These are phyloP conservation scores for Lutjanus argentimaculatus DNA, from an alignment of 2,797 vertebrate genomes.

Conservation along the genomic window DNA sequence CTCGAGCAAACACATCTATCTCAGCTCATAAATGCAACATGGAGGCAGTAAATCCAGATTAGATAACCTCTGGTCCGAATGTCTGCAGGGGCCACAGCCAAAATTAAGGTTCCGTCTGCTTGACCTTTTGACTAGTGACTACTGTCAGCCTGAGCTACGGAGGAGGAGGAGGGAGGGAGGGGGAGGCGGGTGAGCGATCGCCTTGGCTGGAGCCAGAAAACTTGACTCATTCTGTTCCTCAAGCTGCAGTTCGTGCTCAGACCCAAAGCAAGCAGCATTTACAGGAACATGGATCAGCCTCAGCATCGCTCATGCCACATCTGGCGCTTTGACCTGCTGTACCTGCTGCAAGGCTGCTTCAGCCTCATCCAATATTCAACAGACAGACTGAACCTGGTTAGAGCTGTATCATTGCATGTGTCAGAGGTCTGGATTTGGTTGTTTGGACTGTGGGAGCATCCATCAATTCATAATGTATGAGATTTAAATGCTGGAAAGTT, in stretches of 20 bases:
- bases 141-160: conserved; percentile 35
- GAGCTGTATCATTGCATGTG: conserved; percentile 18
- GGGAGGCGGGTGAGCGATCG: not conserved
- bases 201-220: conserved; percentile 32
- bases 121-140: conserved; percentile 66
- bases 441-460: not conserved
- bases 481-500: not conserved
- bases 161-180: not conserved
- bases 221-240: conserved; percentile 38
- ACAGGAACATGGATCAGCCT: conserved; percentile 58
- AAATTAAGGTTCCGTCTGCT: conserved; percentile 58
- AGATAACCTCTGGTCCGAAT: conserved; percentile 54
- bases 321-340: conserved; percentile 58
- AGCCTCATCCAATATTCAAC: conserved; percentile 66
- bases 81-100: conserved; percentile 47
- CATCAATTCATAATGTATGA: conserved; percentile 22
- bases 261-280: conserved; percentile 49
- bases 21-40: conserved; percentile 72
- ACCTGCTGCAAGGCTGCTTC: conserved; percentile 47
- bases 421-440: conserved; percentile 35
- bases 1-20: conserved; percentile 61
- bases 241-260: conserved; percentile 52
- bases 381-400: conserved; percentile 33
- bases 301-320: conserved; percentile 46
- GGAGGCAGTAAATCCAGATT: conserved; percentile 66